Percentiles rank a stretch among this genome's conserved stretches.
These are phyloP conservation scores for Eciton burchellii DNA, from an alignment of 1,140 invertebrate genomes.

Conservation along the genomic window DNA sequence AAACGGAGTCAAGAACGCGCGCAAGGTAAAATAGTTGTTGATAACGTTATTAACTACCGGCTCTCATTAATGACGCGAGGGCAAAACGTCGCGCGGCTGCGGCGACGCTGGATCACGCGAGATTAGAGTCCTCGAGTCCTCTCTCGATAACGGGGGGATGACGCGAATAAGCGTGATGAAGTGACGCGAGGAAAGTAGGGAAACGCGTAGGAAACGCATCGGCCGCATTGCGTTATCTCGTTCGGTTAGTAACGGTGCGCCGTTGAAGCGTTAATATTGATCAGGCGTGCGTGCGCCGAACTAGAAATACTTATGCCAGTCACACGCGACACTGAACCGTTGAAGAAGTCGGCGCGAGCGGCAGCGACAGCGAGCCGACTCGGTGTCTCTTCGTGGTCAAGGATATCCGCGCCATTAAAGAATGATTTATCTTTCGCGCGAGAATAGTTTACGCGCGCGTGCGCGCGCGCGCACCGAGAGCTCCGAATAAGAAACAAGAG, in stretches of 20 bases:
- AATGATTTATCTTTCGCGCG: no score
- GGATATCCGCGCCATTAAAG: neutral
- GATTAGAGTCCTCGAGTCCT: neutral
- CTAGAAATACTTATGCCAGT: slow-evolving; percentile 48
- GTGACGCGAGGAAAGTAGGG: neutral
- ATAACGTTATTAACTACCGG: slow-evolving; percentile 47
- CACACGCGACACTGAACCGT: slow-evolving; percentile 44
- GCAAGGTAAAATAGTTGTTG: slow-evolving; percentile 33
- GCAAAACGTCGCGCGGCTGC: no score
- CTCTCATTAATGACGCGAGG: slow-evolving; percentile 2
- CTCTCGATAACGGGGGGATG: no score
- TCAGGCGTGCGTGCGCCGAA: slow-evolving; percentile 34
- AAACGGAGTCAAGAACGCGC: slow-evolving; percentile 50
- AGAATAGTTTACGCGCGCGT: no score
- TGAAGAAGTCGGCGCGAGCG: slow-evolving; percentile 6
- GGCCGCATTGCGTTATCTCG: slow-evolving; percentile 26
- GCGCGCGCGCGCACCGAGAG: no score
- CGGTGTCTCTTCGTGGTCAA: slow-evolving; percentile 29
- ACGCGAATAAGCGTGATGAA: no score
- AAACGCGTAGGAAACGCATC: neutral
- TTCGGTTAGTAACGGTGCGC: slow-evolving; percentile 61
- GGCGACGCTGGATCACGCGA: neutral
- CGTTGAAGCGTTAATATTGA: slow-evolving; percentile 70
- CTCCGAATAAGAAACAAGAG: no score
- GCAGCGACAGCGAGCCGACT: no score